Evolutionary conservation across 2,113 vertebrate genomes (phyloP), one percentile per base, ranked within the genome.

Genomic region (Dasyornis broadbenti): DNA sequence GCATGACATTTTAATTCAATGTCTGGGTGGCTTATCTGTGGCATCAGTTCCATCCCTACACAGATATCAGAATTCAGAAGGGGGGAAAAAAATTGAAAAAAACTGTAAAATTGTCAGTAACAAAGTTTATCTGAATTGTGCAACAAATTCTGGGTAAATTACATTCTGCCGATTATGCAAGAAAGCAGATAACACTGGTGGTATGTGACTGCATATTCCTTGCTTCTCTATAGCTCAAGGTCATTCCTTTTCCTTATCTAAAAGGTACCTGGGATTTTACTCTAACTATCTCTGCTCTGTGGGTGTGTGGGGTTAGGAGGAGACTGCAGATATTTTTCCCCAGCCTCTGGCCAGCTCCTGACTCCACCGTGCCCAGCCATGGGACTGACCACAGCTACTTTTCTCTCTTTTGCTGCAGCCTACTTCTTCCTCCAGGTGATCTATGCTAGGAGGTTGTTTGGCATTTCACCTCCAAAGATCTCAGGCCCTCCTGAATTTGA

Each of bases 351-450:
- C 56, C 56, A 30, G 33, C 35, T 88, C 57, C 73, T 50, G 45
- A 16, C 66, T 30, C 50, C 26, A 33, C 49, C 0, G 0, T 53
- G 28, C 57, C 37, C 57, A 45, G 35, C 19, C 61, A 24, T 3
- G 37, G 19, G 28, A 83, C 76, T 95, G 68, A 95, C 53, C 9
- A 9, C 19, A 56, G 64, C 18, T 70, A 45, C 57, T 76, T 68
- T 75, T 94, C 56, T 94, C 79, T 87, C 68, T 86, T 79, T 89
- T 64, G 44, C 39, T 94, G 82, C 93, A 99, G 99, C 98, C 11
- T 99, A 99, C 92, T 99, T 99, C 97, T 98, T 98, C 40, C 97
- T 99, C 31, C 98, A 99, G 97, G 99, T 99, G 69, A 99, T 99
- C 78, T 95, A 97, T 3, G 98, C 98, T 37, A 97, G 99, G 86